Evolutionary conservation across 92 coral and sea anemone genomes (phyloP), one percentile per base, ranked within the genome.

Genomic region (Epizoanthus stellaris): DNA sequence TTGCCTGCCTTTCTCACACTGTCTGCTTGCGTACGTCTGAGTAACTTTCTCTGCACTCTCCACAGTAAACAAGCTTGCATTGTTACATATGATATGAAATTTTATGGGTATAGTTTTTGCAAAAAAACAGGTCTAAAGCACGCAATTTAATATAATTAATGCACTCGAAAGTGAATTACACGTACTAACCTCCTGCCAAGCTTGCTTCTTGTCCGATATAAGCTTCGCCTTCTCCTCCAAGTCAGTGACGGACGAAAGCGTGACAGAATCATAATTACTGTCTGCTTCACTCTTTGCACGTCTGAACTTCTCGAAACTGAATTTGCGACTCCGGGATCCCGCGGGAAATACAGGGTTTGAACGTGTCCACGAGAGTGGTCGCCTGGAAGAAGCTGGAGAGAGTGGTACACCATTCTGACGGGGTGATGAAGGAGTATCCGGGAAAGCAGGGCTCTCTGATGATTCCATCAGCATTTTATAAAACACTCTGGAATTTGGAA

Each of bases 381-480:
- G 91, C 74, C 82, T 88, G 23, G 75, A 82, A 5, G 92, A 68
- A 13, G 91, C 74, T 9, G 92, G 91, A 13, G 92, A 75, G 15
- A 85, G 77, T 17, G 89, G 75, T 53, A 77, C 91, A 49, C 88
- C 87, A 25, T 87, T 79, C 67, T 73, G 89, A 75, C 36, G 21
- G 21, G 67, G 47, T 14, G 88, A 80, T 49, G 67, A 61, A 65
- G 67, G 81, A 5, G 75, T 40, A 45, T 89, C 89, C 43, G 62
- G 62, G 36, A 30, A 82, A 17, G 83, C 45, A 3, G 90, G 87
- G 62, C 85, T 67, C 20, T 93, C 93, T n/a, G n/a, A n/a, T 17
- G 81, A 2, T 45, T 89, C 95, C 38, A 87, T 89, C 65, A 97
- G 81, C 89, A 97, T 82, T 86, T 95, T 94, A 80, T 86, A 92